Percentiles rank a stretch among this genome's conserved stretches.
These are phyloP conservation scores for Orcinus orca DNA, from an alignment of 2,113 vertebrate genomes.

Conservation along the genomic window DNA sequence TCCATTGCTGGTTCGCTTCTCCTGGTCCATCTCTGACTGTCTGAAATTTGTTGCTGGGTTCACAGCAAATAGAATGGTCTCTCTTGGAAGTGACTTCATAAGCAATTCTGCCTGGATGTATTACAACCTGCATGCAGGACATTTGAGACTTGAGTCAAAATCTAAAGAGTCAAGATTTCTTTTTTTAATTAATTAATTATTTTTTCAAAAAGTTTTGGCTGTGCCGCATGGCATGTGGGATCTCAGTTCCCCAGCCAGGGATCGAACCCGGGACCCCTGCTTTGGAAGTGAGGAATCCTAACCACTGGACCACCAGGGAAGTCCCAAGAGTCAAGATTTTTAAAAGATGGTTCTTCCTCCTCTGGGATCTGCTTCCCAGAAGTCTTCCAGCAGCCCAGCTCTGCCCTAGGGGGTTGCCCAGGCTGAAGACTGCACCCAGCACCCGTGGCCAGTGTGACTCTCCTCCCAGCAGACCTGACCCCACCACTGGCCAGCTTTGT, in stretches of 20 bases:
- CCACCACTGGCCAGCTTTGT: background rate
- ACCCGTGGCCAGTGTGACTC: background rate
- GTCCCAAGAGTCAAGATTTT: background rate
- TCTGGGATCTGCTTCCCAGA: background rate
- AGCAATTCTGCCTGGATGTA: background rate
- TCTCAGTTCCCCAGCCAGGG: too few relatives aligned
- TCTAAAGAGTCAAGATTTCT: background rate
- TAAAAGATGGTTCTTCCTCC: background rate
- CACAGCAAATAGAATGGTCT: background rate
- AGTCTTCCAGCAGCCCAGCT: background rate
- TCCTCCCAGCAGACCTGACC: background rate
- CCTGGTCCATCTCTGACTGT: background rate
- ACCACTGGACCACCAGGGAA: too few relatives aligned
- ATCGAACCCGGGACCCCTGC: too few relatives aligned
- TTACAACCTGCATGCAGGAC: background rate
- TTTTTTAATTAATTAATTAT: too few relatives aligned
- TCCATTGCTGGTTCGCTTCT: background rate
- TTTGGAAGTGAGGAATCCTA: too few relatives aligned
- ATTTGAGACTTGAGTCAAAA: background rate
- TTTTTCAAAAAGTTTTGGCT: too few relatives aligned
- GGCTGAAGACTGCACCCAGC: background rate
- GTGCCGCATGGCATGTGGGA: too few relatives aligned
- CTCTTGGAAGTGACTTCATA: background rate
- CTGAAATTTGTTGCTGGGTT: background rate
- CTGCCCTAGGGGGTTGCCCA: background rate